Percentiles rank a stretch among this genome's conserved stretches.
Conservation (phyloP, 1,140 invertebrate species). For the Triops longicaudatus region DNA sequence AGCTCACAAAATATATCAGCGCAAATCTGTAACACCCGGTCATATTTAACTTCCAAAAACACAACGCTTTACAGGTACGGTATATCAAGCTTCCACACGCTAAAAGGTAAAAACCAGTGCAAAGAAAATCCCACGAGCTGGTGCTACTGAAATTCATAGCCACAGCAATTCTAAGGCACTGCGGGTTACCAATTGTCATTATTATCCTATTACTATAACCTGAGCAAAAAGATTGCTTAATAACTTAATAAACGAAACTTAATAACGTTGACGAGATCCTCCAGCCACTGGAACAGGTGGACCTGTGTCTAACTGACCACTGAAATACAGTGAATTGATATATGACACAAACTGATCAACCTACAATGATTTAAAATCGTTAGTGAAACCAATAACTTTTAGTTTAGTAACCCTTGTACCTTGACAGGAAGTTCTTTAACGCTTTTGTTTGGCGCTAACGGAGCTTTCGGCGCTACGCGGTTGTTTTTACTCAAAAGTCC, state of each 20-base stretch:
- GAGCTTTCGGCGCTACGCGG: background rate
- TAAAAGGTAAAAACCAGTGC: background rate
- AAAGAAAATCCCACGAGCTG: background rate
- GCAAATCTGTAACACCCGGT: background rate
- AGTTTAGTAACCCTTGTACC: no score
- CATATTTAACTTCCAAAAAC: background rate
- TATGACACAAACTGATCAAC: slow-evolving; percentile 7
- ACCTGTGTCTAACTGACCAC: background rate
- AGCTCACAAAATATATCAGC: slow-evolving; percentile 15
- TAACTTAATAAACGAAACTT: no score
- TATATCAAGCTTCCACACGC: background rate
- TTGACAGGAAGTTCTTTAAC: background rate
- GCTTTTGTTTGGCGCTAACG: background rate
- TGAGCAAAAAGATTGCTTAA: background rate
- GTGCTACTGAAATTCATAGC: background rate
- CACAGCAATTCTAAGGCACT: background rate
- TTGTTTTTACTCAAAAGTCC: background rate
- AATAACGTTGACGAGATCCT: background rate
- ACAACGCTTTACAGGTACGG: background rate
- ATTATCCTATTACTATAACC: background rate
- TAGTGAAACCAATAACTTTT: background rate
- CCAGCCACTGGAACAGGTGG: background rate
- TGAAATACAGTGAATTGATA: slow-evolving; percentile 22
- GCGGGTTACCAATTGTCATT: background rate
- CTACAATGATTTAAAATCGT: background rate